Base-by-base conservation (phyloP, 92 coral and sea anemone genomes). In the Muricea muricata region DNA sequence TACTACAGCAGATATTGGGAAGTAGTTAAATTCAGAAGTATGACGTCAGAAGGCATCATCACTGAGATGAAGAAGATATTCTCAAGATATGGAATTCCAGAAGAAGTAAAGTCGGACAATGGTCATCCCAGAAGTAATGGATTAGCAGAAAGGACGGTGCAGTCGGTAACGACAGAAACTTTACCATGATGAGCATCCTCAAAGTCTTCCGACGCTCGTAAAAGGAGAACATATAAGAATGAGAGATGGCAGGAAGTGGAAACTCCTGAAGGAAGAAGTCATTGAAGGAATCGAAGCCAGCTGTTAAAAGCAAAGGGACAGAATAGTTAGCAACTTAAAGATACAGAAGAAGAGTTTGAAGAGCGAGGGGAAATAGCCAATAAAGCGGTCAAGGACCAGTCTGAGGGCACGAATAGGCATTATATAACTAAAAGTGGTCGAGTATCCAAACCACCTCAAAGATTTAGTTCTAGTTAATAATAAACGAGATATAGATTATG, bases 71-170 rank as follows among this genome's bases (percentile, higher is more conserved):
- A n/a, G n/a, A n/a, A n/a, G n/a, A n/a, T n/a, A n/a, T n/a, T n/a
- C n/a, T n/a, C n/a, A n/a, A n/a, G n/a, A n/a, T n/a, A n/a, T n/a
- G n/a, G n/a, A n/a, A n/a, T n/a, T n/a, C n/a, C n/a, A n/a, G n/a
- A n/a, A n/a, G n/a, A n/a, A n/a, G n/a, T n/a, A n/a, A n/a, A n/a
- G n/a, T n/a, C n/a, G n/a, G n/a, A n/a, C n/a, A n/a, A n/a, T n/a
- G n/a, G n/a, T n/a, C n/a, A 76, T 52, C 84, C 92, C 23, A 75
- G 85, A 74, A 75, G 86, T 30, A 89, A 89, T 86, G 90, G 93
- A 21, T 57, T 81, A 24, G 74, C 37, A 6, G 82, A 90, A 21
- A 75, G 75, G 52, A 79, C 82, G 11, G 69, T 90, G 26, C 84
- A 85, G n/a, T 34, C 73, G 1, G 24, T 18, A 48, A 41, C 83